phyloP scores from a whole-genome alignment of 2,113 vertebrate species.

The Eudyptes chrysolophus region DNA sequence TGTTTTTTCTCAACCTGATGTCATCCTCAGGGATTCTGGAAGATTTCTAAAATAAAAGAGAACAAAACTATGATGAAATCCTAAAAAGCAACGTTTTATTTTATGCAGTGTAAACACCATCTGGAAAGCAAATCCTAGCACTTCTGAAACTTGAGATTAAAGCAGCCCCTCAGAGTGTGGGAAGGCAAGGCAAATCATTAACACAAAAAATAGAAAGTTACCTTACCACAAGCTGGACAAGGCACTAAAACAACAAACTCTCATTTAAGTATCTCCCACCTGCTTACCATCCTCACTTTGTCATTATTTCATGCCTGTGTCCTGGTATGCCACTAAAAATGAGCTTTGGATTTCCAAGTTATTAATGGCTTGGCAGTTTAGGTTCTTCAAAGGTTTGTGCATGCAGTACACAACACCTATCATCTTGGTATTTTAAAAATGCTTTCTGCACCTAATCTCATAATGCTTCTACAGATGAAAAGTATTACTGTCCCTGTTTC shows the following conservation, averaged over 20 bases:
- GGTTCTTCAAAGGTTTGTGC: background rate
- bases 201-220: background rate
- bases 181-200: background rate
- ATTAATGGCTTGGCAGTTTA: background rate
- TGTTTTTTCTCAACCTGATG: slow-evolving; percentile 77
- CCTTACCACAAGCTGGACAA: background rate
- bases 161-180: background rate
- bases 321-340: background rate
- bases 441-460: background rate
- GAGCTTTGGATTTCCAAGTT: background rate
- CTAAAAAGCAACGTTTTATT: background rate
- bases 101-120: background rate
- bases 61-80: slow-evolving; percentile 12
- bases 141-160: background rate
- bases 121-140: background rate
- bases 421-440: background rate
- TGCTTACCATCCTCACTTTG: background rate
- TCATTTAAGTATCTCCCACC: background rate
- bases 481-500: background rate
- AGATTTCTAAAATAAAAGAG: slow-evolving; percentile 80
- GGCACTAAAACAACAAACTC: background rate
- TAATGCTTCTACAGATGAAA: background rate
- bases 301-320: background rate
- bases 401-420: background rate
- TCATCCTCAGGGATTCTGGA: slow-evolving; percentile 86